phyloP scores from a whole-genome alignment of 2,797 vertebrate species.

The Sebastes nivosus region DNA sequence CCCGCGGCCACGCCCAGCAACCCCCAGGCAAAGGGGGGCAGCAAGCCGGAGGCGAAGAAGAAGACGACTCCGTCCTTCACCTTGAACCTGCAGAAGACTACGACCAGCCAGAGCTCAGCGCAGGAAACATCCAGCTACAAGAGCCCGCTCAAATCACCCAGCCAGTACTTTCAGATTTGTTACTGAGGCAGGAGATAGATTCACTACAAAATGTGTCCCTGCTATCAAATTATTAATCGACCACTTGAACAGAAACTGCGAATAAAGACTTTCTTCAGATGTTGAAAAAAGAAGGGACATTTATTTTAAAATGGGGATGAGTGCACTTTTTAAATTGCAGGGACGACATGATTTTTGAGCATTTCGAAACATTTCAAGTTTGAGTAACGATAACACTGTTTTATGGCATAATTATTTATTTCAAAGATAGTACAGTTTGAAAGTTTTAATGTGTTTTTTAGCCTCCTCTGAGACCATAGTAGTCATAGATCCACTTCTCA shows the following conservation, averaged over 20 bases:
- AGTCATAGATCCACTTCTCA: background rate
- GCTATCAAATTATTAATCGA: background rate
- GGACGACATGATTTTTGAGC: background rate
- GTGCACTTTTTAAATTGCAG: background rate
- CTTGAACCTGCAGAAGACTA: constrained; percentile 81
- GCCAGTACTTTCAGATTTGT: constrained; percentile 89
- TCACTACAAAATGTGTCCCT: background rate
- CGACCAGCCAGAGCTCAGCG: constrained; percentile 70
- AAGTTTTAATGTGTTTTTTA: constrained; percentile 5
- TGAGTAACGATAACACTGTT: background rate
- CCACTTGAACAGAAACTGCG: background rate
- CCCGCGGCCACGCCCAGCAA: constrained; percentile 44
- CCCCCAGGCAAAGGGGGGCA: constrained; percentile 53
- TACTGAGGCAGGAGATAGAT: constrained; percentile 70
- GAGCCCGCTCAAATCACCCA: constrained; percentile 86
- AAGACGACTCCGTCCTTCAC: constrained; percentile 76
- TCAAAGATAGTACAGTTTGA: background rate
- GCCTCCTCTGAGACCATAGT: constrained; percentile 3
- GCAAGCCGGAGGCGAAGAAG: constrained; percentile 42
- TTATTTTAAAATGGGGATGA: background rate
- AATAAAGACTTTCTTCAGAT: background rate
- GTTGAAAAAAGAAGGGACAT: background rate
- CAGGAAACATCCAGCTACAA: constrained; percentile 84
- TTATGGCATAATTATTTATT: constrained; percentile 5
- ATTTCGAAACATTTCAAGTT: background rate